A percentile compares a stretch with the other conserved stretches of the same genome.
Conservation (phyloP, 2,888 invertebrate species). For the Netelia virgata region DNA sequence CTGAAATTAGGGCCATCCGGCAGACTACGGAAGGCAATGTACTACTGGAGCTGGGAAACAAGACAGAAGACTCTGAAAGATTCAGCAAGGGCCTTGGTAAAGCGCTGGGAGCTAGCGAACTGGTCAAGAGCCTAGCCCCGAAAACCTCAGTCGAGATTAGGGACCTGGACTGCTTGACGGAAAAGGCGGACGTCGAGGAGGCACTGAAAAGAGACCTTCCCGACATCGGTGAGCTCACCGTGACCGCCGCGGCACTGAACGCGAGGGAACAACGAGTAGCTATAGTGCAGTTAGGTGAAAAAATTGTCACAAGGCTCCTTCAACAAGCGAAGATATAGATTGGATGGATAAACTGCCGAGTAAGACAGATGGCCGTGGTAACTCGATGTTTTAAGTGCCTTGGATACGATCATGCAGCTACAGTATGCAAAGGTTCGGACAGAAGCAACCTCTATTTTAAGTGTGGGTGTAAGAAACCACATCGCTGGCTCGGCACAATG, state of each 20-base stretch:
- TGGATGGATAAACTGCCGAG: slow-evolving; percentile 48
- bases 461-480: slow-evolving; percentile 66
- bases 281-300: slow-evolving; percentile 6
- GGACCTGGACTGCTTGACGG: slow-evolving; percentile 56
- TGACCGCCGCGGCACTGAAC: slow-evolving; percentile 44
- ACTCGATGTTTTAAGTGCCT: slow-evolving; percentile 61
- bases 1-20: slow-evolving; percentile 37
- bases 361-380: slow-evolving; percentile 38
- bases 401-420: slow-evolving; percentile 53
- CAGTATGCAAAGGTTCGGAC: slow-evolving; percentile 62
- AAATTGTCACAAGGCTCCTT: not conserved
- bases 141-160: slow-evolving; percentile 47
- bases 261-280: slow-evolving; percentile 14
- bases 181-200: slow-evolving; percentile 44
- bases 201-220: slow-evolving; percentile 15
- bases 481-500: slow-evolving; percentile 57
- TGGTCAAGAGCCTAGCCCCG: slow-evolving; percentile 16
- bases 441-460: slow-evolving; percentile 66
- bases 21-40: slow-evolving; percentile 40
- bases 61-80: not conserved
- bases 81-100: slow-evolving; percentile 26
- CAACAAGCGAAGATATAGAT: slow-evolving; percentile 20
- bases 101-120: slow-evolving; percentile 9
- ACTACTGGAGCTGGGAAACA: slow-evolving; percentile 37
- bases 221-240: slow-evolving; percentile 6